Conservation (phyloP, 2,888 invertebrate species). For the Listrodromus nycthemerus region DNA sequence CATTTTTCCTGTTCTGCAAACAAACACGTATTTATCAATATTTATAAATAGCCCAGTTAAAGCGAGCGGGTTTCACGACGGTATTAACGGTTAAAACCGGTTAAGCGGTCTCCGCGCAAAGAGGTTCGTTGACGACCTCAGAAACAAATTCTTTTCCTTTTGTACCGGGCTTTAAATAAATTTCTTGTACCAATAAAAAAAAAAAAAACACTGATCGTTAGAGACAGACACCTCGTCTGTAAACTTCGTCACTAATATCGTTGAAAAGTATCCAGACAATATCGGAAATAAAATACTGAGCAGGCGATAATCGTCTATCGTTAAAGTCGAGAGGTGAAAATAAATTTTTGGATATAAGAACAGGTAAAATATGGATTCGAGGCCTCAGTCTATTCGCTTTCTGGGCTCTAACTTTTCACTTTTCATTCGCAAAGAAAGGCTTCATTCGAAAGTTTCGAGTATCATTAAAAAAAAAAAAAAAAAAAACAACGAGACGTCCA, state of each 20-base stretch:
- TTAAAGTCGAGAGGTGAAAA: not conserved
- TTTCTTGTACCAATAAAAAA: not conserved
- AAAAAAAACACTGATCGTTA: not conserved
- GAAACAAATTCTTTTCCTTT: not conserved
- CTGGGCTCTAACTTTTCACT: conserved; percentile 1
- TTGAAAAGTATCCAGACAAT: not conserved
- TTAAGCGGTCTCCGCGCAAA: conserved; percentile 26
- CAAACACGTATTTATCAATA: conserved; percentile 40
- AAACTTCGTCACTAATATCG: not conserved
- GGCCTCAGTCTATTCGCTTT: not conserved
- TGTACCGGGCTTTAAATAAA: conserved; percentile 13
- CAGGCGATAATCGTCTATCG: not conserved
- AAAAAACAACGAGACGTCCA: not conserved
- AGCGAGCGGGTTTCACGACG: conserved; percentile 35
- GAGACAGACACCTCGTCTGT: not conserved
- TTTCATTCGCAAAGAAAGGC: not conserved
- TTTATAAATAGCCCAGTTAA: conserved; percentile 56
- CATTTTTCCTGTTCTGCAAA: conserved; percentile 9
- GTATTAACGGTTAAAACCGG: conserved; percentile 64
- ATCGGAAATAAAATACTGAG: not conserved
- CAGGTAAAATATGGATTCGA: not conserved
- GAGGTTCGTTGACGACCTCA: conserved; percentile 5
- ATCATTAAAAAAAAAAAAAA: not conserved
- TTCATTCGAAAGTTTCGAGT: conserved; percentile 27
- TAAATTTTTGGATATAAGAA: not conserved